Base-by-base conservation (phyloP, 2,113 vertebrate genomes). In the Etheostoma cragini region DNA sequence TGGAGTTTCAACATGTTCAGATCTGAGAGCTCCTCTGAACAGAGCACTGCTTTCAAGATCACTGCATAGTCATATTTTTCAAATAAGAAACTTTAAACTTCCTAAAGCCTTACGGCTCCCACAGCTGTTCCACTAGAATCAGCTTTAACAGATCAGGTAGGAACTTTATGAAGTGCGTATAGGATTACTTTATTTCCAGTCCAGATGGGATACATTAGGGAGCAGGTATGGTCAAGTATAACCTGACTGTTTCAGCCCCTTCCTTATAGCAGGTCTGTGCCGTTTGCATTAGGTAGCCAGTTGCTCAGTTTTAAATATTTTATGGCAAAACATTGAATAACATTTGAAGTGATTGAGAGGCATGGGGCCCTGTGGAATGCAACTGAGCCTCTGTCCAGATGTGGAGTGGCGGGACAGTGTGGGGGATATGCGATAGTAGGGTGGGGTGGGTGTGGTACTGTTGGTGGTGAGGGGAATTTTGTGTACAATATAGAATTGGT, bases 301-400 rank as follows among this genome's bases (percentile, higher is more conserved):
- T 80, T 85, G 91, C 90, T 82, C 75, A 30, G 30, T 47, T 86
- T 80, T 47, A 71, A 47, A 79, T 88, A 52, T 86, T 86, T 81
- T 88, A 79, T 62, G 22, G 45, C 66, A 87, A 87, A 85, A 72
- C 38, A 45, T 81, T 71, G 22, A 86, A 80, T 76, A 90, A 87
- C 78, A 88, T 86, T 83, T 49, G 58, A 61, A 84, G 61, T 61
- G 30, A 91, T 89, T 94, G 86, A 83, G 60, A 49, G 50, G 65
- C 38, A 38, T 22, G 63, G 24, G 88, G 88, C 83, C 85, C 74
- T 10, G 45, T 1, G 8, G 90, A 91, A 93, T 90, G 89, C 66
- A 65, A 64, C 47, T 86, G 80, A 87, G 82, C 90, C 50, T 65
- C 91, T 83, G 73, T 93, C 91, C 95, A 92, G 94, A 92, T 94